These are phyloP conservation scores for Forbesichthys agassizii DNA, from an alignment of 2,113 vertebrate species.

Conservation along the genomic window DNA sequence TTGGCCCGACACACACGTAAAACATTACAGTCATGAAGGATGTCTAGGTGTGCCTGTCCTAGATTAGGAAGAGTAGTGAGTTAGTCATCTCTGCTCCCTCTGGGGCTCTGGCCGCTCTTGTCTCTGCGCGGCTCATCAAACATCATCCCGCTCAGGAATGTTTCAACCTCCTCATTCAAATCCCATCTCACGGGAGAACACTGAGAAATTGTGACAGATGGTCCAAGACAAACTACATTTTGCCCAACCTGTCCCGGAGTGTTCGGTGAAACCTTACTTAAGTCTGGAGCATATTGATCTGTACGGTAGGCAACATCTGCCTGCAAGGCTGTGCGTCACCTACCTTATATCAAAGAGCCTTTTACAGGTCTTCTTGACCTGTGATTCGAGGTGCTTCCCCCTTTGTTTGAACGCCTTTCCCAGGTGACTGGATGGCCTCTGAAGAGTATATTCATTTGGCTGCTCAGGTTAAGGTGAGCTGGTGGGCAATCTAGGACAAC, in stretches of 20 bases:
- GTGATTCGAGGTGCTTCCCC: conserved; percentile 41
- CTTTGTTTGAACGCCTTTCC: conserved; percentile 42
- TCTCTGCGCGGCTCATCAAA: conserved; percentile 69
- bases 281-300: too few species aligned
- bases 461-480: conserved; percentile 67
- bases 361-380: conserved; percentile 59
- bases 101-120: conserved; percentile 48
- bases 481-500: conserved; percentile 76
- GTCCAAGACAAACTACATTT: conserved; percentile 54
- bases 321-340: background rate
- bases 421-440: conserved; percentile 59
- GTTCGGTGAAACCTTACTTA: background rate
- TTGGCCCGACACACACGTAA: conserved; percentile 77
- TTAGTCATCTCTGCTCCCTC: conserved; percentile 69
- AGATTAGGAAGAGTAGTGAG: conserved; percentile 76
- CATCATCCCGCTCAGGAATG: conserved; percentile 67
- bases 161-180: conserved; percentile 51
- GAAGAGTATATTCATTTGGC: conserved; percentile 72
- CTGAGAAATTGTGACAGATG: conserved; percentile 63
- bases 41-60: conserved; percentile 80
- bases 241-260: conserved; percentile 44
- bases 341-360: conserved; percentile 16
- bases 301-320: too few species aligned
- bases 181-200: conserved; percentile 55
- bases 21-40: conserved; percentile 79